These are phyloP conservation scores for Gasteruption jaculator DNA, from an alignment of 2,888 invertebrate species.

Conservation along the genomic window DNA sequence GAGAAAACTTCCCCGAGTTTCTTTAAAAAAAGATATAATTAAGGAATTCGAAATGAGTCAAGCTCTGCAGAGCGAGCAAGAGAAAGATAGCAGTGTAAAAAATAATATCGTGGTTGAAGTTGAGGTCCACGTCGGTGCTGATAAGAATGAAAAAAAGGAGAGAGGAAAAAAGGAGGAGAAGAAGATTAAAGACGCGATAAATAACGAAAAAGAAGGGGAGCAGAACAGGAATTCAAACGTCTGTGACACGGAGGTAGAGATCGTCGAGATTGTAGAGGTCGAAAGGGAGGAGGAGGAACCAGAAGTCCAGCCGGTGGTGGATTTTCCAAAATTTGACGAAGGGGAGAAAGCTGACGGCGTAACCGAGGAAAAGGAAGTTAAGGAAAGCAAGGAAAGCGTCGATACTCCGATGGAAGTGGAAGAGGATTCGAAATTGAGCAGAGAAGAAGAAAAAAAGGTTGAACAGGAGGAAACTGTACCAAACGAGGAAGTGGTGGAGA, in stretches of 20 bases:
- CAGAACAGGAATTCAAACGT: constrained; percentile 11
- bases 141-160: constrained; percentile 3
- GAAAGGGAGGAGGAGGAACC: constrained; percentile 33
- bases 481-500: constrained; percentile 8
- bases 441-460: constrained; percentile 19
- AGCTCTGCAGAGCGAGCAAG: constrained; percentile 39
- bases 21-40: constrained; percentile 46
- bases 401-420: constrained; percentile 5
- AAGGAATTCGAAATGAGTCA: constrained; percentile 48
- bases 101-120: constrained; percentile 15
- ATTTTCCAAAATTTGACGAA: constrained; percentile 8
- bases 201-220: constrained; percentile 7
- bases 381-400: constrained; percentile 4
- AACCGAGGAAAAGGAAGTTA: constrained; percentile 14
- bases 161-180: constrained; percentile 1
- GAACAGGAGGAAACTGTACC: constrained; percentile 18
- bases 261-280: constrained; percentile 43
- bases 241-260: constrained; percentile 36
- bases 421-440: constrained; percentile 15
- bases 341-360: constrained; percentile 4
- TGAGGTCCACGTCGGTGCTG: background rate
- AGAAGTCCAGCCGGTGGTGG: no score
- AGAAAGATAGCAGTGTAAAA: constrained; percentile 30
- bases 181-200: constrained; percentile 12
- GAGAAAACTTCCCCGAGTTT: constrained; percentile 64